Conservation (phyloP, 1,140 invertebrate species). For the Drosophila tropicalis region DNA sequence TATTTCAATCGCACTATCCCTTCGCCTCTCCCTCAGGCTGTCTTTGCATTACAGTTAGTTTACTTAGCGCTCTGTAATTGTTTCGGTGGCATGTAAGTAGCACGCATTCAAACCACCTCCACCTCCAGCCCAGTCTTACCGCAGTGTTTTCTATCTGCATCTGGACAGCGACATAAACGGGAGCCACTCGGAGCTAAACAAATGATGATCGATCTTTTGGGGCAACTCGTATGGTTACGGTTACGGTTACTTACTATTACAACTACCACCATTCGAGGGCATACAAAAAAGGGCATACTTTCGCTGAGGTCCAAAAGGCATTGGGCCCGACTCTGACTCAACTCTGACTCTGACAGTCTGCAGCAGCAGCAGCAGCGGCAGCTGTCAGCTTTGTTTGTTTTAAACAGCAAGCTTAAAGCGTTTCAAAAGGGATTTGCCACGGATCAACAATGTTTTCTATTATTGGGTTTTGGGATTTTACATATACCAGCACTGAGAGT, state of each 20-base stretch:
- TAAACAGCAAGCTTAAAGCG: slow-evolving; percentile 71
- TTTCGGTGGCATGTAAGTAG: slow-evolving; percentile 81
- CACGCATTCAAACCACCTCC: slow-evolving; percentile 53
- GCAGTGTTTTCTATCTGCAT: slow-evolving; percentile 18
- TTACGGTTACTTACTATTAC: slow-evolving; percentile 25
- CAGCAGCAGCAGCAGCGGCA: slow-evolving; percentile 42
- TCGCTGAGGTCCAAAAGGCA: slow-evolving; percentile 40
- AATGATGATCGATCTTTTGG: slow-evolving; percentile 77
- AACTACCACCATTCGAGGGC: not conserved
- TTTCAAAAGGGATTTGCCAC: slow-evolving; percentile 78
- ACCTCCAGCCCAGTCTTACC: not conserved
- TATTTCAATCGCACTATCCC: slow-evolving; percentile 63
- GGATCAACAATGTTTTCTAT: slow-evolving; percentile 68
- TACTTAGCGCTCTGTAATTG: slow-evolving; percentile 80
- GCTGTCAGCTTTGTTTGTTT: slow-evolving; percentile 80
- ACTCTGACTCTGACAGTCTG: slow-evolving; percentile 35
- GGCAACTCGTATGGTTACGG: slow-evolving; percentile 14
- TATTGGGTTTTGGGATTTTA: slow-evolving; percentile 1
- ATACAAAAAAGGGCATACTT: slow-evolving; percentile 66
- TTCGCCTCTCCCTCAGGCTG: not conserved
- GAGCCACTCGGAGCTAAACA: slow-evolving; percentile 71
- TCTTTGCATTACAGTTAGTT: slow-evolving; percentile 74
- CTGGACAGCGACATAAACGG: slow-evolving; percentile 63
- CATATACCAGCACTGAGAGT: not conserved
- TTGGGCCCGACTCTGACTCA: not conserved